Evolutionary conservation across 2,113 vertebrate genomes (phyloP).

Genomic region (Entelurus aequoreus): DNA sequence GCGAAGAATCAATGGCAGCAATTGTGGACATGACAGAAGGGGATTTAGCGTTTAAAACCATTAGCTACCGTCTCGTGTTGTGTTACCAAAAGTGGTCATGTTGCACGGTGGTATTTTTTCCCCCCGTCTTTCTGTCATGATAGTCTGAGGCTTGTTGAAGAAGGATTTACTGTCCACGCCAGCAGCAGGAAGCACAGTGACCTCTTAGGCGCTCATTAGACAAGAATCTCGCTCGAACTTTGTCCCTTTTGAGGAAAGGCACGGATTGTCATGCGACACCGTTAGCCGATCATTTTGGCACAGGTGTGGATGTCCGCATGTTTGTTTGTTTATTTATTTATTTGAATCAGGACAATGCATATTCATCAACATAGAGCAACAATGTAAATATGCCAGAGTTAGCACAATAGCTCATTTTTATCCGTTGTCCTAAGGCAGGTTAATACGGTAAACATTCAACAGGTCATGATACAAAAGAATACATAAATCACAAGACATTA

Average conservation of each 20-base stretch:
- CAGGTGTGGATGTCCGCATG: conserved; percentile 69
- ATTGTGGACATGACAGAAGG: conserved; percentile 47
- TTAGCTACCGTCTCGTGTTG: conserved; percentile 54
- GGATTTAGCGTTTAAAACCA: conserved; percentile 57
- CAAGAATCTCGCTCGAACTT: conserved; percentile 40
- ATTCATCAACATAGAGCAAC: too few species aligned
- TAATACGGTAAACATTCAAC: too few species aligned
- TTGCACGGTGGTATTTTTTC: conserved; percentile 46
- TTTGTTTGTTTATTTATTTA: conserved; percentile 24
- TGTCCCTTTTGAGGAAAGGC: conserved; percentile 32
- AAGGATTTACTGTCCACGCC: conserved; percentile 57
- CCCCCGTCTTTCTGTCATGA: conserved; percentile 5
- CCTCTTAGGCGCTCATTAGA: conserved; percentile 55
- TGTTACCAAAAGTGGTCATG: conserved; percentile 27
- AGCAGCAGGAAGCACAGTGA: conserved; percentile 44
- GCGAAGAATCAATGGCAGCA: conserved; percentile 37
- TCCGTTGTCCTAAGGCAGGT: too few species aligned
- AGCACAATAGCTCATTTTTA: too few species aligned
- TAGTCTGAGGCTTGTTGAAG: conserved; percentile 48
- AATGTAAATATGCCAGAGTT: too few species aligned
- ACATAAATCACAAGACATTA: too few species aligned
- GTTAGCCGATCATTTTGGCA: conserved; percentile 57
- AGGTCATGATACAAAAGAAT: too few species aligned
- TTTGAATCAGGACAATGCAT: too few species aligned
- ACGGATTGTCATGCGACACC: conserved; percentile 54